Evolutionary conservation across 2,888 invertebrate genomes (phyloP).

Genomic region (Aphodius granarius): DNA sequence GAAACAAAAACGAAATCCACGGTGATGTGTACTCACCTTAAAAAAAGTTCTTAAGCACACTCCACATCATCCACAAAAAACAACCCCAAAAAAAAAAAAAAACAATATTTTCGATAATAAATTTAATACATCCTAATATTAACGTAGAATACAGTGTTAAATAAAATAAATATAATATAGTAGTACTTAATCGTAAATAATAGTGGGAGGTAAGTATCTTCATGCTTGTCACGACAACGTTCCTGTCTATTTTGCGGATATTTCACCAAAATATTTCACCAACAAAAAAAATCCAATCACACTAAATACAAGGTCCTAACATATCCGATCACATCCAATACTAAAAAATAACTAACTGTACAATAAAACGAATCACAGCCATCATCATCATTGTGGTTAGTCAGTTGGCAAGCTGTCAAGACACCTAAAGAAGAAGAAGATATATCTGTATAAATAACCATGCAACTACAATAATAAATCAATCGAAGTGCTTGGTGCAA

Average conservation of each 20-base stretch:
- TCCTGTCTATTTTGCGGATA: constrained; percentile 2
- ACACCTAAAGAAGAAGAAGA: constrained; percentile 38
- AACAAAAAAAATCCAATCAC: not conserved
- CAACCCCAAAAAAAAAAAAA: not conserved
- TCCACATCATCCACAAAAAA: not conserved
- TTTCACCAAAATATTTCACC: no score
- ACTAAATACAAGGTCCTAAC: not conserved
- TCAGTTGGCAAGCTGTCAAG: constrained; percentile 37
- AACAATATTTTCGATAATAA: no score
- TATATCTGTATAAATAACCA: constrained; percentile 27
- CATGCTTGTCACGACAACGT: not conserved
- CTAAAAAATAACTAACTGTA: constrained; percentile 14
- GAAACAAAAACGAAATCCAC: no score
- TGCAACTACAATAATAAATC: constrained; percentile 6
- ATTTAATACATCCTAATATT: not conserved
- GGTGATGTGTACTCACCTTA: constrained; percentile 10
- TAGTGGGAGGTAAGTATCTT: not conserved
- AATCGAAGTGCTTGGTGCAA: constrained; percentile 1
- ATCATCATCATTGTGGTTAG: constrained; percentile 38
- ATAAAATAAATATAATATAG: constrained; percentile 9
- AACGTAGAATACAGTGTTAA: not conserved
- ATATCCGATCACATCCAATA: not conserved
- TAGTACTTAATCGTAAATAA: no score
- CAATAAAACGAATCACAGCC: constrained; percentile 42
- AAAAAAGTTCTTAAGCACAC: not conserved